Evolutionary conservation across 2,888 invertebrate genomes (phyloP).

Genomic region (Macaria liturata): DNA sequence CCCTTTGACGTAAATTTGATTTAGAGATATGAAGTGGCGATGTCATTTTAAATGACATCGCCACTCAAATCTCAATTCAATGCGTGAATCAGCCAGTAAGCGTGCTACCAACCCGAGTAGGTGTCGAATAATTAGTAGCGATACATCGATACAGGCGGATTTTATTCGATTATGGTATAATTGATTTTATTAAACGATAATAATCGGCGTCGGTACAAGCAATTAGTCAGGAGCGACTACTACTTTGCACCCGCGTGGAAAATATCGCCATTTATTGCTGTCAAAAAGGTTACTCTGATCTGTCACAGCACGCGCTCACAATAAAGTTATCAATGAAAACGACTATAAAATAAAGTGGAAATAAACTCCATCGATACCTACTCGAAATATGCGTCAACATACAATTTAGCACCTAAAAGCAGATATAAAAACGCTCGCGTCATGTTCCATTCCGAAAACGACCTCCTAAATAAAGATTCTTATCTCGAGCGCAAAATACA

Average conservation of each 20-base stretch:
- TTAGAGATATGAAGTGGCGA: no score
- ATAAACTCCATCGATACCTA: conserved; percentile 3
- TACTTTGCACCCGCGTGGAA: no score
- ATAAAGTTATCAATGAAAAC: no score
- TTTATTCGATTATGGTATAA: conserved; percentile 25
- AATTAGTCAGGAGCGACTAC: conserved; percentile 10
- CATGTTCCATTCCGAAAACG: conserved; percentile 24
- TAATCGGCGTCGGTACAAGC: conserved; percentile 23
- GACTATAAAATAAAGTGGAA: not conserved
- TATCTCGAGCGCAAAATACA: conserved; percentile 35
- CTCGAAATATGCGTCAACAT: conserved; percentile 7
- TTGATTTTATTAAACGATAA: conserved; percentile 33
- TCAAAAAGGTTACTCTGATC: no score
- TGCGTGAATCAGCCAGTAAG: no score
- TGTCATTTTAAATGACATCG: no score
- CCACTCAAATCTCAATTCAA: no score
- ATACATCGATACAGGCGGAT: conserved; percentile 22
- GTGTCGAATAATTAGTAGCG: conserved; percentile 51
- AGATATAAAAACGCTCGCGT: conserved; percentile 24
- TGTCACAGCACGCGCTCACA: no score
- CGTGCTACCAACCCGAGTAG: conserved; percentile 29
- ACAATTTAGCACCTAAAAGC: conserved; percentile 22
- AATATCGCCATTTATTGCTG: no score
- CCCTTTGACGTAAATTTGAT: no score
- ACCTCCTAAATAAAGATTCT: conserved; percentile 39